Evolutionary conservation across 37 sponge, comb jelly and placozoan genomes (phyloP).

Genomic region (Spongilla lacustris): DNA sequence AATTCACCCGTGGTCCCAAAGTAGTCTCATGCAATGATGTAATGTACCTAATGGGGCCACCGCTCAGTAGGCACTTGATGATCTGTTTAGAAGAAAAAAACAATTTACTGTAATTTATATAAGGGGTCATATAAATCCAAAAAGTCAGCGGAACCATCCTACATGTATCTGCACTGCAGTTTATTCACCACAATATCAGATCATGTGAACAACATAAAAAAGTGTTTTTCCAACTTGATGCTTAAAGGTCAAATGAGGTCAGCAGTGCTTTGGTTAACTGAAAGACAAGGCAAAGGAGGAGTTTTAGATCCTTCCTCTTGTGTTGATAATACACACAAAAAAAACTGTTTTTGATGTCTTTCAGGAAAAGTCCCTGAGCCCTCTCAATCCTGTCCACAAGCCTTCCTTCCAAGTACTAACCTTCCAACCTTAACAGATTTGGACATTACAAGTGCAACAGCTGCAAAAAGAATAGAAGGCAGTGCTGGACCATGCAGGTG

Average conservation of each 20-base stretch:
- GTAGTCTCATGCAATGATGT: too few relatives aligned
- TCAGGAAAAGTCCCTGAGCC: conserved; percentile 27
- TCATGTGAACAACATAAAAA: too few relatives aligned
- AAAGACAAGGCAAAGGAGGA: neutral
- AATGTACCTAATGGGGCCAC: too few relatives aligned
- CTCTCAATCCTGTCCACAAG: neutral
- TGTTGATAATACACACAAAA: neutral
- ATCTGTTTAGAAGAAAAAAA: too few relatives aligned
- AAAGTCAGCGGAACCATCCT: too few relatives aligned
- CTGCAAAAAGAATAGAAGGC: conserved; percentile 15
- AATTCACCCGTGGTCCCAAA: too few relatives aligned
- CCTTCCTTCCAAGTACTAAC: conserved; percentile 12
- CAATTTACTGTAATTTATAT: too few relatives aligned
- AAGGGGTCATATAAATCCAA: too few relatives aligned
- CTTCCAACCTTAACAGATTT: conserved; percentile 24
- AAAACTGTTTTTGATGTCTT: conserved; percentile 20
- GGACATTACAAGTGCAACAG: conserved; percentile 21
- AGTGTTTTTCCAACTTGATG: neutral
- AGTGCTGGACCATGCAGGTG: conserved; percentile 39
- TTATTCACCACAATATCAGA: too few relatives aligned
- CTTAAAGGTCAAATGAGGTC: conserved; percentile 10
- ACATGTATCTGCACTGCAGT: too few relatives aligned
- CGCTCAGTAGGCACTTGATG: too few relatives aligned
- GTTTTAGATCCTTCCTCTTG: neutral
- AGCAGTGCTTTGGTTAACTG: conserved; percentile 25